Evolutionary conservation across 2,888 invertebrate species (phyloP).

Genomic region (Pristionchus entomophagus): DNA sequence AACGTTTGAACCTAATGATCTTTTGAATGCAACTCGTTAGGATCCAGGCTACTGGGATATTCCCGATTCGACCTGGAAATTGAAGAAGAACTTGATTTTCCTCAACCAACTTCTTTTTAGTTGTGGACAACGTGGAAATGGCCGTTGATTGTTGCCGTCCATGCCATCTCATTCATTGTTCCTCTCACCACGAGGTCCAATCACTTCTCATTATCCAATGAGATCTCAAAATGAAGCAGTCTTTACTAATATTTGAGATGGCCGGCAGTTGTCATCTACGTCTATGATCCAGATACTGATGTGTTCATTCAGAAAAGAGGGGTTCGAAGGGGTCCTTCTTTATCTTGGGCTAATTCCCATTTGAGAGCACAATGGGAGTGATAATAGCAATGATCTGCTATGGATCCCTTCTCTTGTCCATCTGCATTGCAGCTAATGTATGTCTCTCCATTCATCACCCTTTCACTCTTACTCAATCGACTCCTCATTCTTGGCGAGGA

Average conservation of each 20-base stretch:
- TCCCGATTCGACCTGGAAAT: background rate
- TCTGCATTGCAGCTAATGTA: conserved; percentile 7
- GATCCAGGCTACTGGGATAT: background rate
- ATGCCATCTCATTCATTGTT: background rate
- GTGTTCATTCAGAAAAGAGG: background rate
- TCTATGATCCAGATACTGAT: background rate
- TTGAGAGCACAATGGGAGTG: background rate
- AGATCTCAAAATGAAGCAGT: too few relatives aligned
- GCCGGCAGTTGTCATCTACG: conserved; percentile 1
- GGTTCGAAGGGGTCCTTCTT: background rate
- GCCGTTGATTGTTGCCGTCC: background rate
- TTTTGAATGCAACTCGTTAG: background rate
- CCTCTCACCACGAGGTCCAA: conserved; percentile 1
- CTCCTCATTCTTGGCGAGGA: too few relatives aligned
- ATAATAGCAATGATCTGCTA: conserved; percentile 14
- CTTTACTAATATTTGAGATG: conserved; percentile 26
- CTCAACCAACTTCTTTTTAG: background rate
- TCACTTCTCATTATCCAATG: background rate
- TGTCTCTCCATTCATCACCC: too few relatives aligned
- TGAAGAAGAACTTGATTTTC: too few relatives aligned
- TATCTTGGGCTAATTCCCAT: background rate
- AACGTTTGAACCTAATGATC: too few relatives aligned
- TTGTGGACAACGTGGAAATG: conserved; percentile 14
- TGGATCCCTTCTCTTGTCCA: background rate
- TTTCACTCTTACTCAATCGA: too few relatives aligned